Conservation (phyloP, 92 coral and sea anemone genomes). For the Plumapathes pennacea region DNA sequence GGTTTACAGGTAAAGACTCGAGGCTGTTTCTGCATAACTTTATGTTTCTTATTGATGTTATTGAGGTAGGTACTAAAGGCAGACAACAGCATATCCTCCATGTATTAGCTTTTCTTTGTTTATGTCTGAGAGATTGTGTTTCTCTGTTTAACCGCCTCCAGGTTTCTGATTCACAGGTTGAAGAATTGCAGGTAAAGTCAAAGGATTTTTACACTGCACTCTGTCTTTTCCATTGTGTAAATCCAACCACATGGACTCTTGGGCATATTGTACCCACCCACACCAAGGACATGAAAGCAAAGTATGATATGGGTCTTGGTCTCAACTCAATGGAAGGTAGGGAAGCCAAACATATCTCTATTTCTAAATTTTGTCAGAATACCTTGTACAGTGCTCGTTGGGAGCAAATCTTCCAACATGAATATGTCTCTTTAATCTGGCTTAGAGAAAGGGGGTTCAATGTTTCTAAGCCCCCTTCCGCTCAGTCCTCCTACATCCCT, state of each 20-base stretch:
- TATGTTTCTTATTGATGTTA: slow-evolving; percentile 48
- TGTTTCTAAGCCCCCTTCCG: slow-evolving; percentile 9
- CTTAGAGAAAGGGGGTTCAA: slow-evolving; percentile 36
- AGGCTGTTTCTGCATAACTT: slow-evolving; percentile 45
- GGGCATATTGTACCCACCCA: slow-evolving; percentile 52
- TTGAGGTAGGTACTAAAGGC: slow-evolving; percentile 28
- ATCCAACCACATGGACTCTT: slow-evolving; percentile 39
- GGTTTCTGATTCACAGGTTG: slow-evolving; percentile 37
- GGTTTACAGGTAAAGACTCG: slow-evolving; percentile 53
- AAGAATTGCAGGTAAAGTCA: slow-evolving; percentile 24
- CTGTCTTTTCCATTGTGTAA: slow-evolving; percentile 29
- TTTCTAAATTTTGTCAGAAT: slow-evolving; percentile 29
- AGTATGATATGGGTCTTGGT: slow-evolving; percentile 47
- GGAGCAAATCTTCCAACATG: slow-evolving; percentile 53
- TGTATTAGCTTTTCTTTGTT: slow-evolving; percentile 39
- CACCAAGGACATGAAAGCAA: slow-evolving; percentile 22
- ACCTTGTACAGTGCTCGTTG: slow-evolving; percentile 37
- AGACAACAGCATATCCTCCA: slow-evolving; percentile 24
- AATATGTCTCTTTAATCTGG: slow-evolving; percentile 52
- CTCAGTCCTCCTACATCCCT: slow-evolving; percentile 28
- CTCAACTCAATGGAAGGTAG: slow-evolving; percentile 56
- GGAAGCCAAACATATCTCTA: slow-evolving; percentile 52
- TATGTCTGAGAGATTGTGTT: slow-evolving; percentile 37
- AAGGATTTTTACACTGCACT: slow-evolving; percentile 25
- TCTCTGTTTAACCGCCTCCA: slow-evolving; percentile 31